These are phyloP conservation scores for Malurus splendens DNA, from an alignment of 2,797 vertebrate species.

Conservation along the genomic window DNA sequence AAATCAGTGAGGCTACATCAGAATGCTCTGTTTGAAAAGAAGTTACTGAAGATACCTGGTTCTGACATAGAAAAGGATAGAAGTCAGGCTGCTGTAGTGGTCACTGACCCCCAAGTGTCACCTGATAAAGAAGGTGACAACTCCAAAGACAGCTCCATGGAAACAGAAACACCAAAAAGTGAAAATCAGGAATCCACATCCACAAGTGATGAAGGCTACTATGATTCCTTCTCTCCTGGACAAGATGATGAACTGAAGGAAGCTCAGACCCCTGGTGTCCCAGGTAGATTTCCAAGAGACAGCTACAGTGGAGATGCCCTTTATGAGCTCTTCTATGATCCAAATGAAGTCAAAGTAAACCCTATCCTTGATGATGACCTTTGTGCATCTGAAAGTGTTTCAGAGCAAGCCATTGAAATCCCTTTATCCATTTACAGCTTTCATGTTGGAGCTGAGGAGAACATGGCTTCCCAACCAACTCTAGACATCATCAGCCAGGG, in stretches of 20 bases:
- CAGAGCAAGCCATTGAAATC: slow-evolving; percentile 71
- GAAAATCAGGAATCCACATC: slow-evolving; percentile 80
- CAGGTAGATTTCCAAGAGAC: slow-evolving; percentile 73
- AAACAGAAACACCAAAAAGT: slow-evolving; percentile 76
- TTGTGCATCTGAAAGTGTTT: slow-evolving; percentile 70
- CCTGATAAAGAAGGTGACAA: slow-evolving; percentile 54
- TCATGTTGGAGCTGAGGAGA: slow-evolving; percentile 81
- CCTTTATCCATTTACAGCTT: slow-evolving; percentile 85
- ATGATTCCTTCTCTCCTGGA: slow-evolving; percentile 78
- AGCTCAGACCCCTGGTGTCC: slow-evolving; percentile 49
- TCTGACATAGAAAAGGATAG: background rate
- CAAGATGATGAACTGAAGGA: slow-evolving; percentile 75
- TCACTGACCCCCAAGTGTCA: slow-evolving; percentile 18
- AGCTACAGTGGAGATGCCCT: slow-evolving; percentile 85
- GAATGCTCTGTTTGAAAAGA: slow-evolving; percentile 56
- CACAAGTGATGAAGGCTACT: slow-evolving; percentile 85
- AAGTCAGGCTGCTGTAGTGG: background rate
- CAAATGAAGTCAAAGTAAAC: slow-evolving; percentile 65
- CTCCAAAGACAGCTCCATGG: slow-evolving; percentile 68
- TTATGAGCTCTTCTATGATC: slow-evolving; percentile 82
- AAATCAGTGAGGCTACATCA: slow-evolving; percentile 68
- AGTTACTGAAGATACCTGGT: slow-evolving; percentile 2
- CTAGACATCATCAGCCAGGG: slow-evolving; percentile 76
- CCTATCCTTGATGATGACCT: slow-evolving; percentile 71
- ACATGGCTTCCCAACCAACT: slow-evolving; percentile 73